Evolutionary conservation across 2,888 invertebrate species (phyloP).

Genomic region (Pollenia griseotomentosa): DNA sequence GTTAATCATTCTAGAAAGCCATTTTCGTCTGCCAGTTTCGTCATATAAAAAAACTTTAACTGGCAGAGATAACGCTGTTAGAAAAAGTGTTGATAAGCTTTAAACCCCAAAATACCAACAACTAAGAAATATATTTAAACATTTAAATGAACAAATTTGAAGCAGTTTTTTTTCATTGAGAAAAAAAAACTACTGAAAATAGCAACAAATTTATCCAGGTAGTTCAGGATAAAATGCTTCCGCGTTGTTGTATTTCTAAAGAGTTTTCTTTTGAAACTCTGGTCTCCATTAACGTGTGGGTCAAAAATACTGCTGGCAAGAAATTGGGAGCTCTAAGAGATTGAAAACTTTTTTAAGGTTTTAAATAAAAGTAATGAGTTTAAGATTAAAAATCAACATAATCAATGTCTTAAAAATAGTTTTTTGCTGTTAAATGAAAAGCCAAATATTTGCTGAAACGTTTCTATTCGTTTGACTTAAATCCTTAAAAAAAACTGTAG

Average conservation of each 20-base stretch:
- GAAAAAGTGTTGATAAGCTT: slow-evolving; percentile 60
- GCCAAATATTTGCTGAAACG: no score
- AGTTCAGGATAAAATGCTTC: slow-evolving; percentile 47
- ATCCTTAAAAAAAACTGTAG: no score
- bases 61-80: slow-evolving; percentile 44
- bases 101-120: slow-evolving; percentile 5
- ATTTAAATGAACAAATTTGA: slow-evolving; percentile 59
- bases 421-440: not conserved
- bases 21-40: slow-evolving; percentile 43
- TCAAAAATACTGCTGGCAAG: not conserved
- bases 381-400: slow-evolving; percentile 66
- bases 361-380: slow-evolving; percentile 66
- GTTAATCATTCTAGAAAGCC: slow-evolving; percentile 26
- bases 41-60: slow-evolving; percentile 48
- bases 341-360: slow-evolving; percentile 54
- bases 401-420: slow-evolving; percentile 46
- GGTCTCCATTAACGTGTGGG: slow-evolving; percentile 40
- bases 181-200: slow-evolving; percentile 28
- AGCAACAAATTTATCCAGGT: not conserved
- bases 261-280: not conserved
- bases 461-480: no score
- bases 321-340: not conserved
- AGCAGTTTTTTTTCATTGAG: slow-evolving; percentile 36
- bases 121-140: slow-evolving; percentile 47
- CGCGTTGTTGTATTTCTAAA: slow-evolving; percentile 51